Evolutionary conservation across 2,888 invertebrate genomes (phyloP).

Genomic region (Dynastes maya): DNA sequence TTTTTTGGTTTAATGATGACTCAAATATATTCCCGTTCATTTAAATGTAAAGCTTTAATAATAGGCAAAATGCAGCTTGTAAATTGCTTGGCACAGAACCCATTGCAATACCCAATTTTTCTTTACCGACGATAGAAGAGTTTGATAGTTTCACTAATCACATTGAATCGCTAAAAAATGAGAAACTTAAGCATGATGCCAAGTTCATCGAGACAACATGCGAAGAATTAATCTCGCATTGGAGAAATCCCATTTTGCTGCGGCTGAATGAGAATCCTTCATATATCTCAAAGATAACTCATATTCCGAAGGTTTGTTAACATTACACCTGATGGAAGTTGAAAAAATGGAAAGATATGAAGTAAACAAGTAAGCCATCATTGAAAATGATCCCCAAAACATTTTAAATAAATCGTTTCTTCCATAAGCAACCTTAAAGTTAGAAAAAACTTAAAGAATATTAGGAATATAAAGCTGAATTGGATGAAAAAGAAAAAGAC

Average conservation of each 20-base stretch:
- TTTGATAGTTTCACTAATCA: constrained; percentile 75
- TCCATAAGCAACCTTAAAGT: constrained; percentile 75
- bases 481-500: constrained; percentile 84
- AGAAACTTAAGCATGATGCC: constrained; percentile 74
- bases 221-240: constrained; percentile 80
- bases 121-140: constrained; percentile 77
- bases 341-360: constrained; percentile 78
- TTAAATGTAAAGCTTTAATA: constrained; percentile 72
- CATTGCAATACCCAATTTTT: constrained; percentile 71
- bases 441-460: constrained; percentile 79
- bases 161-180: constrained; percentile 75
- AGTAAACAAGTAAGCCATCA: constrained; percentile 74
- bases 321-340: constrained; percentile 85
- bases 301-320: constrained; percentile 86
- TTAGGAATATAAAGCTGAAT: constrained; percentile 83
- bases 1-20: no score
- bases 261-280: constrained; percentile 76
- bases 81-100: constrained; percentile 74
- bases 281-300: constrained; percentile 78
- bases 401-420: constrained; percentile 39
- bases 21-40: no score
- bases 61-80: constrained; percentile 74
- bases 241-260: constrained; percentile 83
- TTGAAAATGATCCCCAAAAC: background rate
- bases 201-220: constrained; percentile 79